phyloP scores from a whole-genome alignment of 2,113 vertebrate genomes.

The Bagarius yarrelli region DNA sequence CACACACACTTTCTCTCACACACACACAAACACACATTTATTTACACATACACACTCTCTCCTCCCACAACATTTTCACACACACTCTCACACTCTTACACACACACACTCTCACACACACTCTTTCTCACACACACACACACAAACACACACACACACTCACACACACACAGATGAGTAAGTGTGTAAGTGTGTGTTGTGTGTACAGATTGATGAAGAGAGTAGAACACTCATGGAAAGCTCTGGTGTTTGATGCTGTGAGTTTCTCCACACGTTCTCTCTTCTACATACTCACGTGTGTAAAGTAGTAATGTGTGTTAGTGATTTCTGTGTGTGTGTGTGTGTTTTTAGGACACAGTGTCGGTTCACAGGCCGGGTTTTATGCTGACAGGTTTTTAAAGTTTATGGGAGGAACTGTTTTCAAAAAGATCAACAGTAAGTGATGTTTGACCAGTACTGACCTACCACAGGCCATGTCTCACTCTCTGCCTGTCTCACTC shows the following conservation, averaged over 20 bases:
- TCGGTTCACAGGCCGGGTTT: conserved; percentile 90
- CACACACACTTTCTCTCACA: neutral
- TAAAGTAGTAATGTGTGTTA: neutral
- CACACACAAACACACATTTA: neutral
- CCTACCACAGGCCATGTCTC: neutral
- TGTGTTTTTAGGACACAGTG: conserved; percentile 79
- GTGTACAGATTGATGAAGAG: conserved; percentile 89
- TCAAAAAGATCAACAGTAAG: conserved; percentile 89
- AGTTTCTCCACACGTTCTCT: conserved; percentile 38
- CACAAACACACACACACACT: neutral
- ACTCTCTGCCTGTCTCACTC: too few species aligned
- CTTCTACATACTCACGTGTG: neutral
- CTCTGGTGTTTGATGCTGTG: conserved; percentile 92
- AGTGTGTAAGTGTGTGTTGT: neutral
- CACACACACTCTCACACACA: neutral
- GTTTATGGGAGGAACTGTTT: conserved; percentile 91
- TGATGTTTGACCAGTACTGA: conserved; percentile 12
- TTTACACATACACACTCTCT: too few species aligned
- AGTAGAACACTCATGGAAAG: conserved; percentile 97
- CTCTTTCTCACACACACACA: neutral
- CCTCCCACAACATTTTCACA: too few species aligned
- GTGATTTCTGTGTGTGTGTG: neutral
- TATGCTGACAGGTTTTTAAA: conserved; percentile 93
- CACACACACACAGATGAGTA: neutral
- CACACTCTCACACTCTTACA: neutral